Conservation (phyloP, 2,888 invertebrate genomes). For the Candidula unifasciata region DNA sequence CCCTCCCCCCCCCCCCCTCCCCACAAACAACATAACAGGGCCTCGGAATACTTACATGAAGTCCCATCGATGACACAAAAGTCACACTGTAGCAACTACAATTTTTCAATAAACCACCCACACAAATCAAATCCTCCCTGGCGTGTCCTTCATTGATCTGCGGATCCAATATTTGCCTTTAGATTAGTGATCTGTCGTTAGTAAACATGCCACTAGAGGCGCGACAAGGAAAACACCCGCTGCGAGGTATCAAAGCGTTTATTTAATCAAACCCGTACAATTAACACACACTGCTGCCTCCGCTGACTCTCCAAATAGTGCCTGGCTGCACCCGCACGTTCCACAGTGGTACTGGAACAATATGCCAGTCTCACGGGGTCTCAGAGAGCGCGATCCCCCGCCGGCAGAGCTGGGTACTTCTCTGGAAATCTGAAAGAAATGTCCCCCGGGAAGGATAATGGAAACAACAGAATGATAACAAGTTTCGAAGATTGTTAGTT, state of each 20-base stretch:
- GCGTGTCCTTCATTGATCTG: too few relatives aligned
- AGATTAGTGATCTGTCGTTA: background rate
- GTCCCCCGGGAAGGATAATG: background rate
- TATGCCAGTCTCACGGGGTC: background rate
- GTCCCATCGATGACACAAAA: too few relatives aligned
- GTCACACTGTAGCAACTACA: too few relatives aligned
- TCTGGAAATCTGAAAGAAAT: background rate
- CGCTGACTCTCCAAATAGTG: background rate
- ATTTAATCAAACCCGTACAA: slow-evolving; percentile 26
- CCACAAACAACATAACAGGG: too few relatives aligned
- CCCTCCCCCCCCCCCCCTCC: too few relatives aligned
- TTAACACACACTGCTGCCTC: slow-evolving; percentile 13
- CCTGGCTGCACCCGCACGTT: background rate
- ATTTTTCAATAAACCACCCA: too few relatives aligned
- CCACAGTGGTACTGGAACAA: background rate
- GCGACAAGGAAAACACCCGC: background rate
- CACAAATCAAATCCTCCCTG: too few relatives aligned
- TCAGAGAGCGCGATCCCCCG: background rate
- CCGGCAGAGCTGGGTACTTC: background rate
- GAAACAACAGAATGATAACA: slow-evolving; percentile 6
- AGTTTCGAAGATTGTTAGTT: background rate
- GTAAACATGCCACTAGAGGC: background rate
- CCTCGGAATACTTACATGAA: too few relatives aligned
- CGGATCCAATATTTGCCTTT: background rate
- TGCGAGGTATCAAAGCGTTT: background rate